Conservation (phyloP, 1,140 invertebrate species). For the Euborellia annulipes region DNA sequence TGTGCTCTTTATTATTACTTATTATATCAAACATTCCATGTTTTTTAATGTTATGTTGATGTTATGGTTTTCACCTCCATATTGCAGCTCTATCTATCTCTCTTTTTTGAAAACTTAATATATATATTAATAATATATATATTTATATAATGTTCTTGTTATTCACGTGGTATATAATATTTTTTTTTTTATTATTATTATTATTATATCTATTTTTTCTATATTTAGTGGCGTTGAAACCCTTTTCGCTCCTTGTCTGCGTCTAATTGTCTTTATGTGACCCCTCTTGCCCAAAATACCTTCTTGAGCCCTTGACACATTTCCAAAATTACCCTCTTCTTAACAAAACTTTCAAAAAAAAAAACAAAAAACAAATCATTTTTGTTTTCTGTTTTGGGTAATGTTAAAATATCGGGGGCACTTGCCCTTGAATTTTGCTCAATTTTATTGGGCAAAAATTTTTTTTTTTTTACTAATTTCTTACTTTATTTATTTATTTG, state of each 20-base stretch:
- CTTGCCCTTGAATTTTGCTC: background rate
- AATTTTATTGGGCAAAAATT: slow-evolving; percentile 23
- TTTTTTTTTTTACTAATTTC: slow-evolving; percentile 31
- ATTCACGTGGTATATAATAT: slow-evolving; percentile 3
- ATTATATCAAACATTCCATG: too few species aligned
- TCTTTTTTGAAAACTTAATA: too few species aligned
- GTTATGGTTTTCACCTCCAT: too few species aligned
- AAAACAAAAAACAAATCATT: slow-evolving; percentile 4
- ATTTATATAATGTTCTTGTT: too few species aligned
- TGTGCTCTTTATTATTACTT: too few species aligned
- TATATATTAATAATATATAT: too few species aligned
- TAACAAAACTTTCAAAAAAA: slow-evolving; percentile 12
- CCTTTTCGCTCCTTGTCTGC: slow-evolving; percentile 37
- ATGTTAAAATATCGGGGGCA: background rate
- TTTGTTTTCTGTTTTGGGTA: slow-evolving; percentile 4
- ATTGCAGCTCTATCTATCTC: too few species aligned
- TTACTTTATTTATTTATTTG: too few species aligned
- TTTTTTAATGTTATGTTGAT: too few species aligned
- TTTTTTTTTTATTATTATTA: slow-evolving; percentile 8
- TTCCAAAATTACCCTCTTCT: slow-evolving; percentile 5
- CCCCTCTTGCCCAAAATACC: slow-evolving; percentile 16
- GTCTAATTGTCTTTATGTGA: slow-evolving; percentile 26
- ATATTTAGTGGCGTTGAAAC: slow-evolving; percentile 22
- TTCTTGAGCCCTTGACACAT: background rate
- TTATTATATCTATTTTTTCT: slow-evolving; percentile 11